Percentiles rank a stretch among this genome's conserved stretches.
Conservation (phyloP, 2,888 invertebrate genomes). For the Athalia cordata region DNA sequence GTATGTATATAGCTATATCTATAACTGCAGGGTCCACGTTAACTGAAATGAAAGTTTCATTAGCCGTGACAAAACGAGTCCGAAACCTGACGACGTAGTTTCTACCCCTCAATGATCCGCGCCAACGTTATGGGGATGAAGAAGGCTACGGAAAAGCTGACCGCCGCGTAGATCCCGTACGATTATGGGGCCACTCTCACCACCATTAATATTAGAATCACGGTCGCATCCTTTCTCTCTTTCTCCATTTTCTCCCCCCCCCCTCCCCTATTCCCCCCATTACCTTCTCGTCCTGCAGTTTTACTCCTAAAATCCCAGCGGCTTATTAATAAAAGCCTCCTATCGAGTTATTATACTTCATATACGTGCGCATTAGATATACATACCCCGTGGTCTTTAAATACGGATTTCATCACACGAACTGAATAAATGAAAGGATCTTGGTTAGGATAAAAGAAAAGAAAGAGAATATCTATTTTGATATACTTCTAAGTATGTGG, state of each 20-base stretch:
- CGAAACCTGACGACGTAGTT: constrained; percentile 18
- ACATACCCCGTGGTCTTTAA: too few species aligned
- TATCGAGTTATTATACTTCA: too few species aligned
- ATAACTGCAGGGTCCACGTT: background rate
- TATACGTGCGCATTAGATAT: too few species aligned
- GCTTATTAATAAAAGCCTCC: too few species aligned
- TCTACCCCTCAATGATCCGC: constrained; percentile 27
- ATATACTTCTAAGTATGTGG: too few species aligned
- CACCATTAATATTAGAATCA: constrained; percentile 40
- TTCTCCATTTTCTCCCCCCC: background rate
- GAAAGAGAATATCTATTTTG: too few species aligned
- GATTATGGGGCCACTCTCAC: constrained; percentile 16
- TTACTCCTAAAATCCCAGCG: too few species aligned
- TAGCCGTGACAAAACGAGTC: constrained; percentile 20
- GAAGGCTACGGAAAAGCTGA: too few species aligned
- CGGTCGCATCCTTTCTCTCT: constrained; percentile 4
- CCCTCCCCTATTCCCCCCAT: background rate
- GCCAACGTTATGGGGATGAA: background rate
- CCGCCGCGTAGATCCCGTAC: constrained; percentile 25
- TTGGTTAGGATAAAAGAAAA: too few species aligned
- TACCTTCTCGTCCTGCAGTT: too few species aligned
- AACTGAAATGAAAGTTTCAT: constrained; percentile 33
- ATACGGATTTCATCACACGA: too few species aligned
- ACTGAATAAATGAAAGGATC: too few species aligned
- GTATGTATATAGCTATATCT: constrained; percentile 10